Conservation (phyloP, 2,797 vertebrate genomes). For the Pelodytes ibericus region DNA sequence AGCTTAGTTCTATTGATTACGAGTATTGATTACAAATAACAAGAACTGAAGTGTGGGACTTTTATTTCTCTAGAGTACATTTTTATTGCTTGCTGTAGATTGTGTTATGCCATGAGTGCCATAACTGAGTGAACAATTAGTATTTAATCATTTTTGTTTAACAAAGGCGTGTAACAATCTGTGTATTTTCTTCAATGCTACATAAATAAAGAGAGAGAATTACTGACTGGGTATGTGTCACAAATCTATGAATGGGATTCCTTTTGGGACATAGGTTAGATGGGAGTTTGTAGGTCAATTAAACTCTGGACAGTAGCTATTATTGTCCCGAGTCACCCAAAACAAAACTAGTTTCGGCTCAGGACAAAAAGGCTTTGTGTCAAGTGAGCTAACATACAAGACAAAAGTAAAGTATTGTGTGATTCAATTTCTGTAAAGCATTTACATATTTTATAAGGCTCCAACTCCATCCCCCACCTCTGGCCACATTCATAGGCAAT, state of each 20-base stretch:
- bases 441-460: neutral
- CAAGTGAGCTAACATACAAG: neutral
- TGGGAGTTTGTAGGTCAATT: conserved; percentile 69
- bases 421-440: neutral
- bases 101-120: too few relatives aligned
- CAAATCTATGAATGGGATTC: conserved; percentile 73
- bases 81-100: too few relatives aligned
- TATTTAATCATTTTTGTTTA: too few relatives aligned
- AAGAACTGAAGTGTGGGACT: too few relatives aligned
- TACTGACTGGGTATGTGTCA: conserved; percentile 58
- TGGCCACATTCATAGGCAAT: neutral
- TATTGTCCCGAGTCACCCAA: conserved; percentile 60
- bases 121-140: too few relatives aligned
- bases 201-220: too few relatives aligned
- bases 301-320: conserved; percentile 69
- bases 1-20: too few relatives aligned
- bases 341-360: conserved; percentile 7
- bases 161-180: too few relatives aligned
- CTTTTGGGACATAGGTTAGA: conserved; percentile 71
- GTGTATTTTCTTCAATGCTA: too few relatives aligned
- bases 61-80: too few relatives aligned
- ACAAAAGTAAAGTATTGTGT: neutral
- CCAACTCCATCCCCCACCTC: neutral
- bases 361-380: conserved; percentile 25
- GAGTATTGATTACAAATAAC: too few relatives aligned